These are phyloP conservation scores for Enhydra lutris DNA, from an alignment of 2,113 vertebrate species.

Conservation along the genomic window DNA sequence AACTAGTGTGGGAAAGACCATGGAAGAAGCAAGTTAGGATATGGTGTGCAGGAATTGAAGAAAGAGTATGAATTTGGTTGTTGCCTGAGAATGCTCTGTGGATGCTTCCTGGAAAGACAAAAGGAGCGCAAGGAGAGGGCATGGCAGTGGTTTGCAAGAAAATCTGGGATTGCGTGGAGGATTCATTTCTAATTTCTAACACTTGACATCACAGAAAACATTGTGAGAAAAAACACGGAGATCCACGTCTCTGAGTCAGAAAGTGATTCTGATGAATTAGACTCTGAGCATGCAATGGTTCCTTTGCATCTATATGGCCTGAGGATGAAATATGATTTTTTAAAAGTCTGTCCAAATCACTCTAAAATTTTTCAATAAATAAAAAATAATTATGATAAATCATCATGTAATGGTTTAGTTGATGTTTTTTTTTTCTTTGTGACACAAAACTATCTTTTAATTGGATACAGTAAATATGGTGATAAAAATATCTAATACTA, in stretches of 20 bases:
- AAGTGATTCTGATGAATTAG: neutral
- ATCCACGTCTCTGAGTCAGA: neutral
- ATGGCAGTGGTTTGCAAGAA: conserved; percentile 32
- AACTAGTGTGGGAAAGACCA: neutral
- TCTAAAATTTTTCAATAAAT: conserved; percentile 12
- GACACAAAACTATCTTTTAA: neutral
- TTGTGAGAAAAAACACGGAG: neutral
- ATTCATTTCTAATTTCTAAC: neutral
- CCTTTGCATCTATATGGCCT: neutral
- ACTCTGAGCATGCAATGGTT: neutral
- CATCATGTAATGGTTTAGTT: neutral
- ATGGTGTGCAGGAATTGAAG: neutral
- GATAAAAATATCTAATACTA: neutral
- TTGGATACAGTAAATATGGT: neutral
- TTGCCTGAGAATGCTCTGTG: conserved; percentile 32
- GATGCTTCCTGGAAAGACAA: neutral
- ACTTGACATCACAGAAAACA: neutral
- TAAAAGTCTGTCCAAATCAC: neutral
- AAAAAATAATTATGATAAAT: conserved; percentile 31
- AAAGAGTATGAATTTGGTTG: neutral
- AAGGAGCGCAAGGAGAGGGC: conserved; percentile 23
- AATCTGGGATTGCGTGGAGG: conserved; percentile 34
- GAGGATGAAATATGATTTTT: neutral
- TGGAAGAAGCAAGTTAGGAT: neutral
- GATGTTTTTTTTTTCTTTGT: neutral